phyloP scores from a whole-genome alignment of 2,797 vertebrate genomes.

The Nannoperca australis region DNA sequence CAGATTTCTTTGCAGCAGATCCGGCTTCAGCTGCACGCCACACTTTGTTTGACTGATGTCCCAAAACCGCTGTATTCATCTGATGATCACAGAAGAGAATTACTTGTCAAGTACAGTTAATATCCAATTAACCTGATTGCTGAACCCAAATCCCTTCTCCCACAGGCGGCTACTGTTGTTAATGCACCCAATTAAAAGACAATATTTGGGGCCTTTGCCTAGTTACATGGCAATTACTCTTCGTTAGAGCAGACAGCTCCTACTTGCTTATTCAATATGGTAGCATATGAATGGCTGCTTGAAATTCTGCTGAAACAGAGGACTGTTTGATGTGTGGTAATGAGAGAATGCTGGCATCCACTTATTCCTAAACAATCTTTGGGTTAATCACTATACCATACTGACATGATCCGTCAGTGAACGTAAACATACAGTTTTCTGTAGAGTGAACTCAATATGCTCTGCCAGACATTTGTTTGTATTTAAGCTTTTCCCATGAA shows the following conservation, averaged over 20 bases:
- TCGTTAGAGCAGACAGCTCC: constrained; percentile 28
- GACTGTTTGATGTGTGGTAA: constrained; percentile 53
- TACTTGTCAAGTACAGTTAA: constrained; percentile 63
- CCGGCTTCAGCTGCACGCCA: constrained; percentile 15
- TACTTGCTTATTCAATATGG: constrained; percentile 42
- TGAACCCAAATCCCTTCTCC: constrained; percentile 67
- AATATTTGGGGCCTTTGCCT: constrained; percentile 57
- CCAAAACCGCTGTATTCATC: constrained; percentile 29
- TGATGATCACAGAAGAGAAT: constrained; percentile 31
- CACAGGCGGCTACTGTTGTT: constrained; percentile 57
- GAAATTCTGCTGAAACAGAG: constrained; percentile 47
- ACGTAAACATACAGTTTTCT: constrained; percentile 12
- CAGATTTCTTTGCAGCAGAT: constrained; percentile 9
- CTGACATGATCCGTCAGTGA: neutral
- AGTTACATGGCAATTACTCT: constrained; percentile 59
- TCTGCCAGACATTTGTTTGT: neutral
- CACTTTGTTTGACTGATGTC: constrained; percentile 32
- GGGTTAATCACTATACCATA: constrained; percentile 26
- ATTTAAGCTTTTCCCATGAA: neutral
- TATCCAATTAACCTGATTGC: constrained; percentile 75
- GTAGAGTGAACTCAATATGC: neutral
- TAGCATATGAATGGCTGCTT: constrained; percentile 48
- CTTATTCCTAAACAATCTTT: constrained; percentile 23
- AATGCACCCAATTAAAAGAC: constrained; percentile 67
- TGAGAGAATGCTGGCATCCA: constrained; percentile 45